These are phyloP conservation scores for Strigamia maritima DNA, from an alignment of 2,888 invertebrate species.

Conservation along the genomic window DNA sequence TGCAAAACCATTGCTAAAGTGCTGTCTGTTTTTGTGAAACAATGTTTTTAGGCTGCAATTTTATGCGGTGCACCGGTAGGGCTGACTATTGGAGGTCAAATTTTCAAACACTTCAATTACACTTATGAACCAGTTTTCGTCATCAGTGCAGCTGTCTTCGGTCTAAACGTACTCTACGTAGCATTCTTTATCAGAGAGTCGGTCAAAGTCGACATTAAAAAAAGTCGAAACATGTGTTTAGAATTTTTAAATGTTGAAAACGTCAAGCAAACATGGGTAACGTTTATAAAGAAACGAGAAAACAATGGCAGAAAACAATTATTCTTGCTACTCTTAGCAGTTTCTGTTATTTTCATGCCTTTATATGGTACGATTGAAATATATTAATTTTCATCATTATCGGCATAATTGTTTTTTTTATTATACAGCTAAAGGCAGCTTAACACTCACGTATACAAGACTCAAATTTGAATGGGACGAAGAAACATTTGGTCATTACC, in stretches of 20 bases:
- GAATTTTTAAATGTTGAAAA: not conserved
- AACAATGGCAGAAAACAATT: not conserved
- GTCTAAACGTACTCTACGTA: not conserved
- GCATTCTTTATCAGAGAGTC: not conserved
- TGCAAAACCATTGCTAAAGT: too few relatives aligned
- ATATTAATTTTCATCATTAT: not conserved
- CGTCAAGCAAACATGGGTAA: not conserved
- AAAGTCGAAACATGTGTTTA: not conserved
- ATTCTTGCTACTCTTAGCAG: not conserved
- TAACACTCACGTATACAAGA: not conserved
- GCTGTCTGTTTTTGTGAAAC: not conserved
- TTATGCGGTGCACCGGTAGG: not conserved
- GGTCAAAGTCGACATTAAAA: not conserved
- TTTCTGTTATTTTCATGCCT: not conserved
- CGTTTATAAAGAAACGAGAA: not conserved
- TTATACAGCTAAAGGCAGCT: not conserved
- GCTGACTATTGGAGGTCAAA: not conserved
- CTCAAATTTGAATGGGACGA: not conserved
- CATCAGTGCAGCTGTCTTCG: not conserved
- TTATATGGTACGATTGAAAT: not conserved
- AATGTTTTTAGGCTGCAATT: not conserved
- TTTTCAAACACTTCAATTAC: not conserved
- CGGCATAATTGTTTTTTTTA: not conserved
- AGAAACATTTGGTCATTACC: not conserved
- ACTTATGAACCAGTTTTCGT: not conserved